Evolutionary conservation across 2,797 vertebrate genomes (phyloP).

Genomic region (Melopsittacus undulatus): DNA sequence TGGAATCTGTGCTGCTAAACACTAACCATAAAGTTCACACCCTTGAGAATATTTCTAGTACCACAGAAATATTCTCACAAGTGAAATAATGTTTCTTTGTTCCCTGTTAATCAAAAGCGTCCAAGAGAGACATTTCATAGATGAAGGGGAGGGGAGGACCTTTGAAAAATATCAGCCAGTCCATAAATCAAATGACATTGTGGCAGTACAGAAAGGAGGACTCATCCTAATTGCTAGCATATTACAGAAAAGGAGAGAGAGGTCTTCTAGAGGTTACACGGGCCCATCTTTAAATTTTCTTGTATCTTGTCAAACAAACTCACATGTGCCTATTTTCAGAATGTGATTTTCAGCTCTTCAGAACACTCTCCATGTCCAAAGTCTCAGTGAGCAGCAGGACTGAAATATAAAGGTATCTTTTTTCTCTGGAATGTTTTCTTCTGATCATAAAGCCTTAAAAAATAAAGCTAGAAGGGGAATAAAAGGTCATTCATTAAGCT

Average conservation of each 20-base stretch:
- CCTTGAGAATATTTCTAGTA: slow-evolving; percentile 42
- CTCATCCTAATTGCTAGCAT: background rate
- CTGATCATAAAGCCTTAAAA: background rate
- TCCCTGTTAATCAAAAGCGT: slow-evolving; percentile 41
- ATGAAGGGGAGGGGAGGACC: rapidly evolving
- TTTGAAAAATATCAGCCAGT: slow-evolving; percentile 11
- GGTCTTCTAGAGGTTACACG: background rate
- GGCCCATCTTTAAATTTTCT: background rate
- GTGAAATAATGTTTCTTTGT: slow-evolving; percentile 17
- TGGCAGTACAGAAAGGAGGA: background rate
- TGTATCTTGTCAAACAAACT: background rate
- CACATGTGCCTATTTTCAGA: background rate
- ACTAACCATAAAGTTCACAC: slow-evolving; percentile 15
- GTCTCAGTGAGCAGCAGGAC: background rate
- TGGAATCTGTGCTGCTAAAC: slow-evolving; percentile 23
- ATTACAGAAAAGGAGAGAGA: background rate
- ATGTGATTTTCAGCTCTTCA: background rate
- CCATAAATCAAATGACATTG: background rate
- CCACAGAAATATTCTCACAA: slow-evolving; percentile 4
- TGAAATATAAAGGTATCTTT: background rate
- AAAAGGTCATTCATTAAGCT: background rate
- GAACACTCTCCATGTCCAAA: background rate
- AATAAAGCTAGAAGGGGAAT: background rate
- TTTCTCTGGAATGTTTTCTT: background rate
- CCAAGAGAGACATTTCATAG: background rate